Evolutionary conservation across 2,113 vertebrate species (phyloP), one percentile per base, ranked within the genome.

Genomic region (Catharus fuscescens): DNA sequence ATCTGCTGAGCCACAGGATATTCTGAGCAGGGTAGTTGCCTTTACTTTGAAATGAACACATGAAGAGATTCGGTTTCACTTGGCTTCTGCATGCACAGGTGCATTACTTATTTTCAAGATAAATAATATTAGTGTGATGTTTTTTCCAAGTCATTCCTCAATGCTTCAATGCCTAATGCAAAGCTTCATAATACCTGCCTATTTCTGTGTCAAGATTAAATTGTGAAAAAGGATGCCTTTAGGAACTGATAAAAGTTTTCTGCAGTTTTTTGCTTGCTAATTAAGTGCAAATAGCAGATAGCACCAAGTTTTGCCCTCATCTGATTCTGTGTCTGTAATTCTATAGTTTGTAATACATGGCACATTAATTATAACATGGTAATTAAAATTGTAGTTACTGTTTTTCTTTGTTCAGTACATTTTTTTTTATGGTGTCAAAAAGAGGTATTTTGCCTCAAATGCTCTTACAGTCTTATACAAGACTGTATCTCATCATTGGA

Each of bases 341-440:
- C 44, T 80, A 5, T 69, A 31, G 57, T 69, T 95, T 94, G 48
- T 74, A 95, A 31, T 64, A 78, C 32, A 36, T 69, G 74, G 80
- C 3, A 3, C 53, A 36, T 91, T 95, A 80, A 95, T 86, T 90
- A 62, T 78, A 76, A 52, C 59, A 59, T n/a, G 77, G 44, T 96
- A 80, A 93, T 93, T 97, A 80, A 91, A 97, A 96, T 45, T 84
- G 32, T 84, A 80, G 90, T 81, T 69, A 86, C 45, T 88, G 12
- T 44, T 88, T 96, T 92, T 73, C 48, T 90, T 93, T 92, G 38
- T 88, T 92, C 32, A 5, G 7, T 72, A 25, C 12, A 1, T 90
- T 91, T 80, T 86, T 93, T 88, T 17, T 92, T 84, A 42, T 1
- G 21, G 19, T 60, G 64, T 85, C 69, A 81, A 26, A 88, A 90